These are phyloP conservation scores for Candidula unifasciata DNA, from an alignment of 2,888 invertebrate species.

Conservation along the genomic window DNA sequence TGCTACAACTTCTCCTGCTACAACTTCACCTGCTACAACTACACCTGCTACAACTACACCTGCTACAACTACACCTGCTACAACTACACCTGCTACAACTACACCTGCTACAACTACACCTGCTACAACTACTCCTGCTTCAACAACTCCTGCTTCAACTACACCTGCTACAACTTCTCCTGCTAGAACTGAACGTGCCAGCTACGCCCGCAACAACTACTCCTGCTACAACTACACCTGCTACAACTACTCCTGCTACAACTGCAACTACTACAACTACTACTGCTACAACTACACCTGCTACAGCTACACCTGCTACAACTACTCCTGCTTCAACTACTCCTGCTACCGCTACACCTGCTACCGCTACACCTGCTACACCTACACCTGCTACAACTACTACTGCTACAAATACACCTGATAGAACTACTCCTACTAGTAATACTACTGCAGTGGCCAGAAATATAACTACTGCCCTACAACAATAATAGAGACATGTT, in stretches of 20 bases:
- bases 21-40: too few species aligned
- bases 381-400: background rate
- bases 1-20: background rate
- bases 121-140: constrained; percentile 27
- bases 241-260: background rate
- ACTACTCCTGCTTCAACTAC: background rate
- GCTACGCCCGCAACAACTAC: too few species aligned
- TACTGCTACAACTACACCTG: background rate
- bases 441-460: background rate
- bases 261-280: background rate
- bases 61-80: too few species aligned
- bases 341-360: background rate
- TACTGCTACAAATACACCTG: background rate
- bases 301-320: constrained; percentile 15
- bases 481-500: background rate
- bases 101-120: constrained; percentile 47
- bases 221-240: background rate
- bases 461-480: background rate
- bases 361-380: background rate
- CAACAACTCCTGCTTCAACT: constrained; percentile 24
- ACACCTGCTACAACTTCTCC: constrained; percentile 25
- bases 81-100: constrained; percentile 48
- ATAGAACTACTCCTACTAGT: constrained; percentile 14
- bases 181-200: background rate
- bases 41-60: too few species aligned